Evolutionary conservation across 2,113 vertebrate genomes (phyloP).

Genomic region (Rousettus leschenaultii): DNA sequence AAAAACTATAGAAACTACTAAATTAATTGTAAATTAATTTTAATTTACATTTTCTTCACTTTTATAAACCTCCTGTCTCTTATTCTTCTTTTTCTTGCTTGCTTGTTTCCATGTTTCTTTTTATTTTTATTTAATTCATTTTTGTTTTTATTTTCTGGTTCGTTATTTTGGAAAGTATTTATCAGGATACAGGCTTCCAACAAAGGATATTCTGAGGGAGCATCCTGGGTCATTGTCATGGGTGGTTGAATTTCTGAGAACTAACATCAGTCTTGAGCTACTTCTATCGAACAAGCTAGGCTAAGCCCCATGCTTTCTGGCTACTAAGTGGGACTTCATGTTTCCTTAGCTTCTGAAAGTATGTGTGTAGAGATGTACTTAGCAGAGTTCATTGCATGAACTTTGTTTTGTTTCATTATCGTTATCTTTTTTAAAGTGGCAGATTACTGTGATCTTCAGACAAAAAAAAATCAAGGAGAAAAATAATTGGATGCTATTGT

Average conservation of each 20-base stretch:
- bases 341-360: not conserved
- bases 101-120: not conserved
- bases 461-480: not conserved
- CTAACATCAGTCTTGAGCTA: not conserved
- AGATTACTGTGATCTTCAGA: not conserved
- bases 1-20: not conserved
- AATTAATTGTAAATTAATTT: not conserved
- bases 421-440: not conserved
- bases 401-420: not conserved
- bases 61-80: not conserved
- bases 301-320: not conserved
- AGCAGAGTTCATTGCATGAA: not conserved
- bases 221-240: not conserved
- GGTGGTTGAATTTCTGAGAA: not conserved
- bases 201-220: not conserved
- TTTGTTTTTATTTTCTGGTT: conserved; percentile 28
- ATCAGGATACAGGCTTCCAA: not conserved
- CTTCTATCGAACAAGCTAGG: not conserved
- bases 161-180: not conserved
- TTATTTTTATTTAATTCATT: not conserved
- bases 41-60: not conserved
- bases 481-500: not conserved
- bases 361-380: not conserved
- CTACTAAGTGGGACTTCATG: not conserved
- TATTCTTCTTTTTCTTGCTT: not conserved